Conservation (phyloP, 2,888 invertebrate species). For the Spisula subtruncata region DNA sequence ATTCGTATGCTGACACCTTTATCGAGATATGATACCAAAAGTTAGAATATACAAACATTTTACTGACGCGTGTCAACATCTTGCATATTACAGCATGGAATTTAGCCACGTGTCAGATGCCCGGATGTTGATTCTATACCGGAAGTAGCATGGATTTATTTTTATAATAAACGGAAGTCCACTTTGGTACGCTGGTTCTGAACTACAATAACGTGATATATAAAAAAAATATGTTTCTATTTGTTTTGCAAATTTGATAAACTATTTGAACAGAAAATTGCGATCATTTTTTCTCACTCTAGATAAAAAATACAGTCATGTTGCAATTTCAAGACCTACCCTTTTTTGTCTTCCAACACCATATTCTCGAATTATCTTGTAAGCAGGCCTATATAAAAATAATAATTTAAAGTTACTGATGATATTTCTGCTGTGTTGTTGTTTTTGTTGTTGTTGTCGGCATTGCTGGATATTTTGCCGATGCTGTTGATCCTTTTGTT, state of each 20-base stretch:
- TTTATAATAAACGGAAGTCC: neutral
- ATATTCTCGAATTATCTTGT: too few species aligned
- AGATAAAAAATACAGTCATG: too few species aligned
- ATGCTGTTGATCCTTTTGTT: too few species aligned
- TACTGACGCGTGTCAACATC: neutral
- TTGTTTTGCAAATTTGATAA: neutral
- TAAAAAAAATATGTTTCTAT: neutral
- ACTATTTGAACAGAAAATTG: neutral
- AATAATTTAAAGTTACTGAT: too few species aligned
- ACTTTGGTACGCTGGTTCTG: neutral
- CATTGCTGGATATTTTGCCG: too few species aligned
- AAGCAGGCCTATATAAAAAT: too few species aligned
- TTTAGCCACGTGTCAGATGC: conserved; percentile 17
- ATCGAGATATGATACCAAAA: neutral
- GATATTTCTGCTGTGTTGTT: too few species aligned
- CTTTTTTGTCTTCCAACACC: too few species aligned
- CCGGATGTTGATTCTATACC: conserved; percentile 16
- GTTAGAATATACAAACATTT: neutral
- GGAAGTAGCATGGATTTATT: neutral
- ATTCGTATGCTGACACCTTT: neutral
- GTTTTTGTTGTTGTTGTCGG: too few species aligned
- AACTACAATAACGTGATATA: neutral
- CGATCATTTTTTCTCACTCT: neutral
- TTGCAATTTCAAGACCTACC: too few species aligned
- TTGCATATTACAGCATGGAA: neutral